Evolutionary conservation across 2,888 invertebrate species (phyloP), one percentile per base, ranked within the genome.

Genomic region (Eilema depressum): DNA sequence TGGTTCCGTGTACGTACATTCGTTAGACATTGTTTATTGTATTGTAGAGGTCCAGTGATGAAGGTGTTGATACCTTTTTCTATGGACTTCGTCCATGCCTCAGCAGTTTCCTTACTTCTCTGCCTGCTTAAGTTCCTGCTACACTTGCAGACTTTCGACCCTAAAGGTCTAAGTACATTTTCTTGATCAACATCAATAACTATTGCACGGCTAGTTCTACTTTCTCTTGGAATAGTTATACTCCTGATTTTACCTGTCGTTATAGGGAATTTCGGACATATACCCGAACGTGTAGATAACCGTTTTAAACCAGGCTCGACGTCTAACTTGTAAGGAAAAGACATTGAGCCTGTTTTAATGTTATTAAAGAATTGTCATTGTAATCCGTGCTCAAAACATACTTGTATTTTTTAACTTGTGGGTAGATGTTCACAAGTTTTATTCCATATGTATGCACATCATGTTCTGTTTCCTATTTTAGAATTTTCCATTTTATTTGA

Each of bases 251-350:
- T 66, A 66, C 66, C 57, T 37, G 57, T 11, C n/a, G 30, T 23
- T 37, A 57, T 8, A 33, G 23, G 20, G 8, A 12, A 23, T 25
- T 57, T 57, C 23, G 56, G 57, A 4, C 33, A 53, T 20, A 20
- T n/a, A 14, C 3, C 28, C 2, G 25, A 47, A 14, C 37, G 59
- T 17, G 33, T 66, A 23, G 83, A 78, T 11, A 63, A 28, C 11
- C 81, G 73, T 64, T 83, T 85, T 26, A 86, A 53, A 68, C 80
- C 77, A 57, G 89, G 86, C 61, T 90, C 87, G 68, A 91, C 90
- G 61, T 92, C 88, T 68, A 93, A 85, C 80, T 85, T 87, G 81
- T 88, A 86, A 69, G 90, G 90, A 83, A 90, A 77, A 76, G 92
- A 88, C 91, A 91, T 92, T 85, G 75, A 78, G 57, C 65, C 63